Evolutionary conservation across 2,113 vertebrate genomes (phyloP), one percentile per base, ranked within the genome.

Genomic region (Lepus timidus): DNA sequence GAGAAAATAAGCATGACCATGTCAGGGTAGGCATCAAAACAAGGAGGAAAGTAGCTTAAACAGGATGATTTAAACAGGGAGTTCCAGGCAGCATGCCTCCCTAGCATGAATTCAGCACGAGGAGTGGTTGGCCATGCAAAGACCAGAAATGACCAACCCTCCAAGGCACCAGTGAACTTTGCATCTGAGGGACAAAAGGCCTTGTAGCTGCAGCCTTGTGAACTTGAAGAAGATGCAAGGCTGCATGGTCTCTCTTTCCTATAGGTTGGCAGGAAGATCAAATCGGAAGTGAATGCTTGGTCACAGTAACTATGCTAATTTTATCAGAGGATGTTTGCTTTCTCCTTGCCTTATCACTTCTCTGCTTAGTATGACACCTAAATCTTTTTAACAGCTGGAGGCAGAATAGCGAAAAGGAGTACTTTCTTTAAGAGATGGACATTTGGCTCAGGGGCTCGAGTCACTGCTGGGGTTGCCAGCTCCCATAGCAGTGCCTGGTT

Each of bases 391-490:
- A 10, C 79, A 27, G 36, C 79, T 71, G 52, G 14, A 52, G 14
- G n/a, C 67, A 9, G 23, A 64, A 76, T 55, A 81, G 82, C 79
- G 81, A 92, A 91, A 33, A 84, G 90, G 92, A 93, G 20, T 16
- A 2, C 27, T 27, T 65, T 55, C n/a, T 85, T 93, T 49, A 55
- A 95, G 44, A 44, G 44, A 58, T 58, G 14, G 55, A 14, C 55
- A 19, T 58, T 58, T 58, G 19, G 55, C 55, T 17, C 55, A 4
- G 55, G 55, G 17, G 55, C 55, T 58, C 19, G 17, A 58, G 55
- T 58, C 55, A 58, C 55, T 58, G 55, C 55, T 58, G 55, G 55
- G 19, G 44, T 44, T 44, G 55, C 55, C 55, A 58, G 55, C 55
- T 17, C 55, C 17, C 55, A 19, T 58, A 58, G 55, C 55, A 58